Conservation (phyloP, 2,888 invertebrate species). For the Aphidius colemani region DNA sequence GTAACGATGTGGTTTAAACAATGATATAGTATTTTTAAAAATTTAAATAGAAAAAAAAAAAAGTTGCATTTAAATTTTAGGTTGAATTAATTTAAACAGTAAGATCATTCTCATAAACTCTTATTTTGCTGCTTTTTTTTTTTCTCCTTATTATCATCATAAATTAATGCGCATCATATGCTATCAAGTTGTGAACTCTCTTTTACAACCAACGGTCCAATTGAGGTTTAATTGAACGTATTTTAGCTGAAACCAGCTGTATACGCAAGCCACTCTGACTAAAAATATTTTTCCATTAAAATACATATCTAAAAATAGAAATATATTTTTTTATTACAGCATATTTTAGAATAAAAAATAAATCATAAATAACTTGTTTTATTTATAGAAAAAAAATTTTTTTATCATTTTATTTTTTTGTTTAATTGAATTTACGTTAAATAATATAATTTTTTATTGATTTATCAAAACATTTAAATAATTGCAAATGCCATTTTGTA, state of each 20-base stretch:
- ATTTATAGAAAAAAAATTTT: too few relatives aligned
- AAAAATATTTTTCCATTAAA: conserved; percentile 4
- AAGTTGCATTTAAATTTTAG: neutral
- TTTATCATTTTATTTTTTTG: too few relatives aligned
- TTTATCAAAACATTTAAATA: conserved; percentile 16
- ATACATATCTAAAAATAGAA: too few relatives aligned
- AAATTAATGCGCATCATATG: conserved; percentile 49
- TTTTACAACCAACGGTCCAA: conserved; percentile 46
- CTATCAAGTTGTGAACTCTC: conserved; percentile 33
- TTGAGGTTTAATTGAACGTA: conserved; percentile 52
- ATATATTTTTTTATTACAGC: too few relatives aligned
- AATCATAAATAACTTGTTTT: too few relatives aligned
- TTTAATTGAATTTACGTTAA: too few relatives aligned
- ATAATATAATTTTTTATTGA: too few relatives aligned
- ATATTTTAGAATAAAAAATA: too few relatives aligned
- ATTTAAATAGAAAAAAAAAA: conserved; percentile 8
- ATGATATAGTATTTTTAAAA: too few relatives aligned
- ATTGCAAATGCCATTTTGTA: conserved; percentile 21
- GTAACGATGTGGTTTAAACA: too few relatives aligned
- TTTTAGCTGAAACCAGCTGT: conserved; percentile 47
- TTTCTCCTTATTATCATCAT: conserved; percentile 40
- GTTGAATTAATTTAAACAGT: conserved; percentile 12
- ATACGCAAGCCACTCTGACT: conserved; percentile 30
- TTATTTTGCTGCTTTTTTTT: conserved; percentile 13
- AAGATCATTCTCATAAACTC: conserved; percentile 8